Conservation (phyloP, 92 coral and sea anemone species). For the Siderastrea radians region DNA sequence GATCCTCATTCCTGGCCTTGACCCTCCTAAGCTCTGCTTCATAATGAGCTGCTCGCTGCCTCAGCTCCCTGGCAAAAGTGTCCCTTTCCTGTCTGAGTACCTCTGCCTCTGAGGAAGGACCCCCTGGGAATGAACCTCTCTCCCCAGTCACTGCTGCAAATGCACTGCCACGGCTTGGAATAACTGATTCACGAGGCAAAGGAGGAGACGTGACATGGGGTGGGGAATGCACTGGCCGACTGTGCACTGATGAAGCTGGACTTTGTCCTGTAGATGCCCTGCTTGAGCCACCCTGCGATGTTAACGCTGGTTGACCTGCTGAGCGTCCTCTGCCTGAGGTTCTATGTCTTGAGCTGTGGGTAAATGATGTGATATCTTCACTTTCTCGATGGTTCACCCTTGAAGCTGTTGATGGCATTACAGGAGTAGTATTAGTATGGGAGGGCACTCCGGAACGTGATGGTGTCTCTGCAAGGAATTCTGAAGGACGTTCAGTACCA, state of each 20-base stretch:
- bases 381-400: background rate
- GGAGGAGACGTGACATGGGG: constrained; percentile 19
- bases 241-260: constrained; percentile 27
- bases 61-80: constrained; percentile 38
- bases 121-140: background rate
- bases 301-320: constrained; percentile 1
- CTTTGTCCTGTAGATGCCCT: constrained; percentile 33
- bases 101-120: constrained; percentile 38
- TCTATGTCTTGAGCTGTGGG: background rate
- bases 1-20: constrained; percentile 63
- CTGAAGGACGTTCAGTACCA: constrained; percentile 20
- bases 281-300: constrained; percentile 9
- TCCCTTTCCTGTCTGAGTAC: constrained; percentile 66
- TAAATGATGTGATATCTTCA: background rate
- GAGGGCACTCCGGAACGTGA: background rate
- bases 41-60: constrained; percentile 39
- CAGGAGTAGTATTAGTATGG: background rate
- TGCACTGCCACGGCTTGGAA: constrained; percentile 66
- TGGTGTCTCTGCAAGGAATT: background rate
- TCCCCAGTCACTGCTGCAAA: constrained; percentile 54
- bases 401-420: background rate
- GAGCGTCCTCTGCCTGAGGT: constrained; percentile 3
- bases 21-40: constrained; percentile 62
- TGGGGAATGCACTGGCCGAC: constrained; percentile 25
- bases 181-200: constrained; percentile 31